Evolutionary conservation across 2,888 invertebrate genomes (phyloP).

Genomic region (Xanthostigma xanthostigma): DNA sequence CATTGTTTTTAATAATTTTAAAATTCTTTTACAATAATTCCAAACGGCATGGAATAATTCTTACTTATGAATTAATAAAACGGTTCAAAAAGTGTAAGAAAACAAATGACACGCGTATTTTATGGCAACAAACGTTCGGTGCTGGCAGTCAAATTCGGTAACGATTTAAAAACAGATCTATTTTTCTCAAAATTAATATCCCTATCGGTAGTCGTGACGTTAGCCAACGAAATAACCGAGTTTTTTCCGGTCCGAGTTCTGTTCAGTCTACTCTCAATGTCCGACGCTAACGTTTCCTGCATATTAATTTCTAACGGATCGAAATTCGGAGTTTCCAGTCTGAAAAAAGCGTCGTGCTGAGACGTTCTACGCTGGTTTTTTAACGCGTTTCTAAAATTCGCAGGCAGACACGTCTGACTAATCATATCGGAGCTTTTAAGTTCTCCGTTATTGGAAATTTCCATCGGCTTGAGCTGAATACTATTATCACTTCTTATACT

Average conservation of each 20-base stretch:
- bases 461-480: too few species aligned
- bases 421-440: too few species aligned
- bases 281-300: slow-evolving; percentile 34
- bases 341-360: slow-evolving; percentile 1
- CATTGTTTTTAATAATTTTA: too few species aligned
- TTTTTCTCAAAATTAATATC: slow-evolving; percentile 17
- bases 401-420: too few species aligned
- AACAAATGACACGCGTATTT: slow-evolving; percentile 13
- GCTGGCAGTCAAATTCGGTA: slow-evolving; percentile 58
- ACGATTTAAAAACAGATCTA: slow-evolving; percentile 38
- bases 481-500: too few species aligned
- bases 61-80: too few species aligned
- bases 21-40: too few species aligned
- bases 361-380: background rate
- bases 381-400: too few species aligned
- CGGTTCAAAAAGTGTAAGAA: too few species aligned
- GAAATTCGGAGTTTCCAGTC: slow-evolving; percentile 20
- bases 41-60: too few species aligned
- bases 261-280: slow-evolving; percentile 26
- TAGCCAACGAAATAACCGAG: slow-evolving; percentile 9
- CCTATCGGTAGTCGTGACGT: slow-evolving; percentile 4
- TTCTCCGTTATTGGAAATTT: too few species aligned
- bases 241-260: slow-evolving; percentile 9
- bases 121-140: slow-evolving; percentile 44
- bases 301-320: slow-evolving; percentile 33